Conservation (phyloP, 2,113 vertebrate genomes). For the Cynopterus brachyotis region DNA sequence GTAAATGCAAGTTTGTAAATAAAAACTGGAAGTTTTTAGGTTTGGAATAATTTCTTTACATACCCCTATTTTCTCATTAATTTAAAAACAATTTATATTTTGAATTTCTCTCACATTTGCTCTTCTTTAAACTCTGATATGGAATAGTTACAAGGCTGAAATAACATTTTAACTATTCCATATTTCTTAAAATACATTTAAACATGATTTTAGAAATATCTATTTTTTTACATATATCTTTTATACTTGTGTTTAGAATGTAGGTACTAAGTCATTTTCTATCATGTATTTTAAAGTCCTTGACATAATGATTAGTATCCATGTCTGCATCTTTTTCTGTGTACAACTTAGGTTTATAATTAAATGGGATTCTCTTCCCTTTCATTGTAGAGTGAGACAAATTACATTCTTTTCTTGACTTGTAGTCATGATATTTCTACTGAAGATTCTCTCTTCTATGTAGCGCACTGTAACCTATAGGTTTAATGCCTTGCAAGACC, state of each 20-base stretch:
- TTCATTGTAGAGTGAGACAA: neutral
- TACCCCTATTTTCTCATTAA: neutral
- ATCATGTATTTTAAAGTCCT: neutral
- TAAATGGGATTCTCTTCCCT: neutral
- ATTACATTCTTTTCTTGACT: accelerated
- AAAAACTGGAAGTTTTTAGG: neutral
- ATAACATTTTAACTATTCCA: neutral
- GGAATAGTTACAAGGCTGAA: neutral
- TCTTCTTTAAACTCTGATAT: too few relatives aligned
- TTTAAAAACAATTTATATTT: neutral
- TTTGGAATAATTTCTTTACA: neutral
- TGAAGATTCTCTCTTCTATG: neutral
- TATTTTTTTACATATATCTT: neutral
- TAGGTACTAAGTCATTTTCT: neutral
- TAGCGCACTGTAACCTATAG: neutral
- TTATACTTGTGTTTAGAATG: neutral
- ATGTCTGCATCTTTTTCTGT: neutral
- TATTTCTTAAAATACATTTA: neutral
- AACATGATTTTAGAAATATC: neutral
- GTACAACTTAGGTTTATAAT: neutral
- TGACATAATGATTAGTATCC: neutral
- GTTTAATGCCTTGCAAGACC: too few relatives aligned
- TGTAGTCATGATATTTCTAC: neutral
- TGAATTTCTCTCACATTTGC: neutral
- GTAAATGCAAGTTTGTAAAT: neutral